A percentile compares a stretch with the other conserved stretches of the same genome.
Conservation (phyloP, 2,797 vertebrate species). For the Propithecus perrieri region DNA sequence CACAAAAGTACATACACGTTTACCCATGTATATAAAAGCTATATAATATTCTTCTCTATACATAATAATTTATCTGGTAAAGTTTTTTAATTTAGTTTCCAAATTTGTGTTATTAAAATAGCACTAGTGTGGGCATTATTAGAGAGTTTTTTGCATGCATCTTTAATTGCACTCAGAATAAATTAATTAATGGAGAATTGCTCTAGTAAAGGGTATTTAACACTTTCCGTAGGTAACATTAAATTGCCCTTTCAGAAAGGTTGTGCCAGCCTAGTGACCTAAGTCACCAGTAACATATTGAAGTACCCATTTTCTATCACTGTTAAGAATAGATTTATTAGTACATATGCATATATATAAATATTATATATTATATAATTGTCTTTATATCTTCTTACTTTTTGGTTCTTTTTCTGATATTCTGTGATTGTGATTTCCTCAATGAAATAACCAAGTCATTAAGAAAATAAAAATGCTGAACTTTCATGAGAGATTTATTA, state of each 20-base stretch:
- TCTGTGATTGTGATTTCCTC: conserved; percentile 14
- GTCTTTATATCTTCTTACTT: not conserved
- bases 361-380: not conserved
- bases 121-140: not conserved
- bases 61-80: not conserved
- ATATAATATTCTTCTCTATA: not conserved
- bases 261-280: not conserved
- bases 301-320: not conserved
- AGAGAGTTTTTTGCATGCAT: not conserved
- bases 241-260: not conserved
- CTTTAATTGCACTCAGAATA: conserved; percentile 23
- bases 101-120: conserved; percentile 9
- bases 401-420: not conserved
- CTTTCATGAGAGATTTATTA: conserved; percentile 57
- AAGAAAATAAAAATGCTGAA: conserved; percentile 39
- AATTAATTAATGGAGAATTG: not conserved
- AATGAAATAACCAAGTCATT: conserved; percentile 25
- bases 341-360: not conserved
- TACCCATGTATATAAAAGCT: not conserved
- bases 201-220: not conserved
- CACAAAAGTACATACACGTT: not conserved
- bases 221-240: not conserved
- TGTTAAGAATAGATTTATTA: not conserved
- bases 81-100: not conserved
- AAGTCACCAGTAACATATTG: not conserved